phyloP scores from a whole-genome alignment of 2,113 vertebrate species.

The Danionella cerebrum region DNA sequence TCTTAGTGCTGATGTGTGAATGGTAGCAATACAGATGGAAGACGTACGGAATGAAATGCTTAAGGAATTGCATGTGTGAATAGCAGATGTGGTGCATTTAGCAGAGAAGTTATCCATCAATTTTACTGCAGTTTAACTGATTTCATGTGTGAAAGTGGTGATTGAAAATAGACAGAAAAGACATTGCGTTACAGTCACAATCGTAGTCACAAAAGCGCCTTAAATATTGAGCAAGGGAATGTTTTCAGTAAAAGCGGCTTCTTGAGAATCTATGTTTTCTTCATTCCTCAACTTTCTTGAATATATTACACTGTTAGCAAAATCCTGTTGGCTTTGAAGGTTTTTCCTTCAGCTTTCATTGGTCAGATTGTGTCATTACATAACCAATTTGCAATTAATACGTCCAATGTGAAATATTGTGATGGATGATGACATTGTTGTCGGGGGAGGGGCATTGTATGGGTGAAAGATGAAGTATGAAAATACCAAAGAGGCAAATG shows the following conservation, averaged over 20 bases:
- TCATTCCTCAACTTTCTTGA: too few species aligned
- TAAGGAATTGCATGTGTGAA: background rate
- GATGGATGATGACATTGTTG: too few species aligned
- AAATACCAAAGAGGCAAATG: too few species aligned
- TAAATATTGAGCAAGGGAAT: background rate
- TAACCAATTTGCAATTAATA: too few species aligned
- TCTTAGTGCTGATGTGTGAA: constrained; percentile 2
- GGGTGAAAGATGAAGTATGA: too few species aligned
- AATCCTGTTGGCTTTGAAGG: too few species aligned
- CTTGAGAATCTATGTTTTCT: background rate
- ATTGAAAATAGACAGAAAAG: background rate
- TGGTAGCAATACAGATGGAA: background rate
- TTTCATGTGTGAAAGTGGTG: constrained; percentile 1
- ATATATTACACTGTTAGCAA: too few species aligned
- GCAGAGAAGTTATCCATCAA: background rate
- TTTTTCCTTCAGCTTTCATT: too few species aligned
- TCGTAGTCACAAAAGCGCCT: background rate
- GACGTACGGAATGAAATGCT: background rate
- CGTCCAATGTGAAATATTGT: too few species aligned
- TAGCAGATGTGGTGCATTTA: background rate
- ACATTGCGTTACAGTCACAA: background rate
- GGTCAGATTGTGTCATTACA: too few species aligned
- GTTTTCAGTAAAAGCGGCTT: background rate
- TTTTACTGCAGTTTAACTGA: background rate
- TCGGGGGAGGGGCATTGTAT: too few species aligned